phyloP scores from a whole-genome alignment of 2,888 invertebrate species.

The Hydriomena furcata region DNA sequence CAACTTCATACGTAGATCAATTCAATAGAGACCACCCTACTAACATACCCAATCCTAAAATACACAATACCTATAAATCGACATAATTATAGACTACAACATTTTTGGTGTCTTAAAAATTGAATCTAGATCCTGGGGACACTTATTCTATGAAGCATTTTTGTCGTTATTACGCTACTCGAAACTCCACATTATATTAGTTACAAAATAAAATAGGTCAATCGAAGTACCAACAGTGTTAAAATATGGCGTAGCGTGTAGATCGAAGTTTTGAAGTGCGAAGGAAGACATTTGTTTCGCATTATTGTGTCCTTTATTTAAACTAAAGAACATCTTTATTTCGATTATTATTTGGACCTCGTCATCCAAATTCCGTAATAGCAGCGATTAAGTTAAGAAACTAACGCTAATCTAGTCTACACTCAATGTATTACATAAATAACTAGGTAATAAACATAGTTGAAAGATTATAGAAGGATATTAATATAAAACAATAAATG shows the following conservation, averaged over 20 bases:
- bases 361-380: conserved; percentile 2
- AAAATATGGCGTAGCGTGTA: no score
- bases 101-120: conserved; percentile 66
- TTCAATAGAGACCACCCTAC: conserved; percentile 44
- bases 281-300: neutral
- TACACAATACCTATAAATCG: conserved; percentile 53
- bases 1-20: conserved; percentile 49
- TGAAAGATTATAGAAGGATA: conserved; percentile 40
- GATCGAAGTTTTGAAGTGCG: no score
- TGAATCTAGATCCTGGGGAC: conserved; percentile 19
- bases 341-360: no score
- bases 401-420: conserved; percentile 16
- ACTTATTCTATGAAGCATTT: no score
- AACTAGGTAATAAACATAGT: conserved; percentile 27
- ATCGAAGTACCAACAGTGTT: no score
- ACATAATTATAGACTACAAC: conserved; percentile 51
- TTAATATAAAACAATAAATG: conserved; percentile 28
- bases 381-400: conserved; percentile 6
- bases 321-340: no score
- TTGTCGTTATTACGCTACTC: no score
- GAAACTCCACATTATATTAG: no score
- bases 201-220: no score
- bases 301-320: no score
- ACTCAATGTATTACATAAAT: no score
- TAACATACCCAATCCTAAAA: conserved; percentile 37